Percentiles rank a stretch among this genome's conserved stretches.
phyloP scores from a whole-genome alignment of 2,797 vertebrate genomes.

The Enteromius paludinosus region DNA sequence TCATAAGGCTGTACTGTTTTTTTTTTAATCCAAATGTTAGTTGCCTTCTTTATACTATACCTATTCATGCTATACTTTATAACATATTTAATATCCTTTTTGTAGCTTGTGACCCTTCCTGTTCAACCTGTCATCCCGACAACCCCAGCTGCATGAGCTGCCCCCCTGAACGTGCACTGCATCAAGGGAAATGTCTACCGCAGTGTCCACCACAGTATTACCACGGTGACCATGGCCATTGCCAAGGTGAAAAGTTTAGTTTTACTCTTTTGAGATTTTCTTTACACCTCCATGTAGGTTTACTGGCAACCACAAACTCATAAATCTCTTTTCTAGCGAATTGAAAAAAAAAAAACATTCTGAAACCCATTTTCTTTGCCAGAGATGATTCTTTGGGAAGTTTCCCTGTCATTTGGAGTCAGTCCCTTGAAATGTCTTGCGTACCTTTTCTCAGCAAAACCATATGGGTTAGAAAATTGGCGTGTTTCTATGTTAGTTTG shows the following conservation, averaged over 20 bases:
- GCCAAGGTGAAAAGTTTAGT: conserved; percentile 80
- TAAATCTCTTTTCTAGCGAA: neutral
- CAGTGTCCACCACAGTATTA: conserved; percentile 84
- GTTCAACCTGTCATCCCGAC: conserved; percentile 83
- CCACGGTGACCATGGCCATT: conserved; percentile 72
- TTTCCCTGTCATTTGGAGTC: conserved; percentile 17
- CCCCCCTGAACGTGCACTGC: conserved; percentile 73
- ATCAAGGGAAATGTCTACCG: conserved; percentile 81
- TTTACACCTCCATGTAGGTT: neutral
- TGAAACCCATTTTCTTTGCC: conserved; percentile 14
- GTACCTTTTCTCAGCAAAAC: neutral
- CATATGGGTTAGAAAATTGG: conserved; percentile 5
- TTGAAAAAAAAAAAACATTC: conserved; percentile 1
- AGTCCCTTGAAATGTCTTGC: neutral
- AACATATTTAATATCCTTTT: neutral
- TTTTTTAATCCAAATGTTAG: conserved; percentile 3
- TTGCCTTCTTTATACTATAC: neutral
- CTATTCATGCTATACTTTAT: neutral
- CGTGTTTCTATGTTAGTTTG: neutral
- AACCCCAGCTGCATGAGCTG: conserved; percentile 83
- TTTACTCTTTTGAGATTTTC: neutral
- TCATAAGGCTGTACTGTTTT: neutral
- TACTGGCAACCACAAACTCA: conserved; percentile 3
- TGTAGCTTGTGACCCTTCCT: conserved; percentile 87
- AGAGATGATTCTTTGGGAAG: conserved; percentile 11